These are phyloP conservation scores for human DNA, from an alignment of 2,113 vertebrate species.

Conservation along the genomic window GRCh38 chr2:241459001-241459500, in stretches of 20 bases:
- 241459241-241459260: not conserved
- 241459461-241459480: not conserved
- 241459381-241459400: accelerated
- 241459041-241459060: no score
- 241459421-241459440: not conserved
- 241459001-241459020: no score
- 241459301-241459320: not conserved
- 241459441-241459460: not conserved
- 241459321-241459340: no score
- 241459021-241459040: not conserved
- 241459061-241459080: not conserved
- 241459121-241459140: no score
- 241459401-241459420: accelerated
- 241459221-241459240: not conserved
- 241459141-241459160: not conserved
- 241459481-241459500: not conserved
- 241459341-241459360: not conserved
- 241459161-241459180: not conserved
- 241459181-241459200: no score
- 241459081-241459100: accelerated
- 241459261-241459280: not conserved
- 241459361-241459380: not conserved
- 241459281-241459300: not conserved
- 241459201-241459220: not conserved
- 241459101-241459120: not conserved